phyloP scores from a whole-genome alignment of 2,113 vertebrate species.

The Anser brachyrhynchus region DNA sequence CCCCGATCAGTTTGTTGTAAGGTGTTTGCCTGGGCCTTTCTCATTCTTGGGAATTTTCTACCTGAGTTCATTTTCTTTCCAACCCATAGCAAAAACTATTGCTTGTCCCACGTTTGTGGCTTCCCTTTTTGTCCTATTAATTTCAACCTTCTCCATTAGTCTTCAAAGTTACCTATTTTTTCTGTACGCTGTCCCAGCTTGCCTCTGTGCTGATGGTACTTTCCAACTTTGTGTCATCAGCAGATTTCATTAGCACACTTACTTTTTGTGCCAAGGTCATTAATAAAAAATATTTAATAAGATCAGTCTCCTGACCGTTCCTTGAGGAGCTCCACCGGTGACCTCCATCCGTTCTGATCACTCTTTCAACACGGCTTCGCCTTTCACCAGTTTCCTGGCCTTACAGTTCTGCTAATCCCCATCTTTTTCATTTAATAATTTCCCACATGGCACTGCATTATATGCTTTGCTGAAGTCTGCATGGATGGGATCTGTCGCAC shows the following conservation, averaged over 20 bases:
- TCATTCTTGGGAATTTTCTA: not conserved
- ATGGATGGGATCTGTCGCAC: not conserved
- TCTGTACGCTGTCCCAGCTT: not conserved
- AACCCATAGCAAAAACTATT: fast-evolving
- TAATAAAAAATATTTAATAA: constrained; percentile 42
- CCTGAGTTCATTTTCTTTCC: not conserved
- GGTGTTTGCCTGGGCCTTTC: not conserved
- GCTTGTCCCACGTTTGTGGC: not conserved
- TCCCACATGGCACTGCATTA: not conserved
- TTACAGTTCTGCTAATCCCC: constrained; percentile 23
- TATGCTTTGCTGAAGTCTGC: not conserved
- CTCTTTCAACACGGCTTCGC: not conserved
- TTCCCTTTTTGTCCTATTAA: not conserved
- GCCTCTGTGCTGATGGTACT: not conserved
- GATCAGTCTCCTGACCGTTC: constrained; percentile 27
- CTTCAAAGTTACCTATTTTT: not conserved
- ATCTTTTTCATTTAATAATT: not conserved
- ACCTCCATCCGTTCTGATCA: constrained; percentile 12
- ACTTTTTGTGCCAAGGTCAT: constrained; percentile 39
- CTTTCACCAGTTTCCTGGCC: not conserved
- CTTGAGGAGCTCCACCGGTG: constrained; percentile 5
- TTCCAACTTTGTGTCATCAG: constrained; percentile 50
- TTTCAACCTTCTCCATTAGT: not conserved
- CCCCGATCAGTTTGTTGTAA: not conserved
- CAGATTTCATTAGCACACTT: constrained; percentile 33